Base-by-base conservation (phyloP, 2,888 invertebrate species). In the Pseudeuparius sepicola region DNA sequence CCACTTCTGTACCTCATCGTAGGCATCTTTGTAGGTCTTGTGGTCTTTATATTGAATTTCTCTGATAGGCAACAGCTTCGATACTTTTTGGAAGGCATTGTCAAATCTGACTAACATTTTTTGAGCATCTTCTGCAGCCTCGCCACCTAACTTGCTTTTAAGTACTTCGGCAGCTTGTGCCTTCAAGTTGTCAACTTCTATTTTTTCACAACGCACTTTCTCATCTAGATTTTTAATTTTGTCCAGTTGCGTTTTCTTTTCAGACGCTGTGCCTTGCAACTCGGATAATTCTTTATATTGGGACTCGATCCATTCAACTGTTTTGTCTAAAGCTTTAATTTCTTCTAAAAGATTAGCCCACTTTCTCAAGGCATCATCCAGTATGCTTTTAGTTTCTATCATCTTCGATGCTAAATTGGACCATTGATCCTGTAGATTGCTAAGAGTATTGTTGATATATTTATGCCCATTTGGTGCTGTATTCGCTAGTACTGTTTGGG, bases 281-380 rank as follows among this genome's bases (percentile, higher is more conserved):
- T 79, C 79, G 4, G 75, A 67, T 14, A 87, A 65, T 52, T 89
- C 88, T 33, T 73, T 68, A 3, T 86, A 59, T 47, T 78, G 74
- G n/a, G 64, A 67, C 53, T 87, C 79, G 54, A 90, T 69, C 65
- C 80, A 80, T 33, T 75, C 76, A 14, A 88, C 79, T 17, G 81
- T 83, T 58, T 87, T 88, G 47, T 81, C 79, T 12, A 90, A 73
- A 29, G 81, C 75, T 54, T 87, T 84, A 39, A 89, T 84, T 59
- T 90, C 87, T 57, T 90, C 88, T 31, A 89, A 64, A 54, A 90
- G 80, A 28, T 86, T 88, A 37, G 89, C 79, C 90, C 90, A 92
- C 64, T 86, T 85, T 14, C 86, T 84, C 10, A 93, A 82, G 1
- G 86, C 84, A 51, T 89, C 89, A 55, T 90, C 90, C 9, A 92